phyloP scores from a whole-genome alignment of 2,888 invertebrate genomes.

The Clostera curtula region DNA sequence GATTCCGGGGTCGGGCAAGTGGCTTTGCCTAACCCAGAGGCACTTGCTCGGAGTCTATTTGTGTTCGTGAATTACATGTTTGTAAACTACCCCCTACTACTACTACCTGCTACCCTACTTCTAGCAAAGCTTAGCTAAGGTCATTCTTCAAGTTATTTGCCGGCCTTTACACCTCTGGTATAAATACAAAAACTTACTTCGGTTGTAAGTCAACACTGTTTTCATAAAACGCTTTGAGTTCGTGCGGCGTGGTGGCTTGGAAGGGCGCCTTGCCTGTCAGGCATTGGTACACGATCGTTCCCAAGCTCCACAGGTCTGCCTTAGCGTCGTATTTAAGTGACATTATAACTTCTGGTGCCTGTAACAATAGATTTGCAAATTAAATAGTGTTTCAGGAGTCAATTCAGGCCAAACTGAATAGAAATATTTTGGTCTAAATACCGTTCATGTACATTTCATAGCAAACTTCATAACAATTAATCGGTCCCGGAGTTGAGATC shows the following conservation, averaged over 20 bases:
- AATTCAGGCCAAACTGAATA: too few species aligned
- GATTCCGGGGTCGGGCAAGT: too few species aligned
- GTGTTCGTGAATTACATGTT: too few species aligned
- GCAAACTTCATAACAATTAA: conserved; percentile 1
- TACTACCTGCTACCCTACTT: too few species aligned
- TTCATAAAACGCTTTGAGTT: conserved; percentile 97
- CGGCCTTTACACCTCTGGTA: background rate
- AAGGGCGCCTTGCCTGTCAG: conserved; percentile 99
- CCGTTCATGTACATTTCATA: too few species aligned
- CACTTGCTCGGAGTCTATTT: too few species aligned
- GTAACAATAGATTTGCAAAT: conserved; percentile 16
- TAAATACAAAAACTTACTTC: conserved; percentile 77
- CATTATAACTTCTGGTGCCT: conserved; percentile 99
- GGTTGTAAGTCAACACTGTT: conserved; percentile 93
- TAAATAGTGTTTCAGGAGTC: background rate
- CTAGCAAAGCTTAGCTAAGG: too few species aligned
- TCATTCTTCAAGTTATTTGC: too few species aligned
- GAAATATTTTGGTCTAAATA: too few species aligned
- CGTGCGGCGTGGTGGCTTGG: conserved; percentile 97
- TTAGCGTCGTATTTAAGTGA: conserved; percentile 98
- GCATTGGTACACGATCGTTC: conserved; percentile 99
- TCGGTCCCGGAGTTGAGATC: too few species aligned
- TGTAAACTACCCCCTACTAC: too few species aligned
- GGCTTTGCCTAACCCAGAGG: too few species aligned
- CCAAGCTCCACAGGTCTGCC: conserved; percentile 99